Conservation (phyloP, 2,113 vertebrate species). For the Salvelinus fontinalis region DNA sequence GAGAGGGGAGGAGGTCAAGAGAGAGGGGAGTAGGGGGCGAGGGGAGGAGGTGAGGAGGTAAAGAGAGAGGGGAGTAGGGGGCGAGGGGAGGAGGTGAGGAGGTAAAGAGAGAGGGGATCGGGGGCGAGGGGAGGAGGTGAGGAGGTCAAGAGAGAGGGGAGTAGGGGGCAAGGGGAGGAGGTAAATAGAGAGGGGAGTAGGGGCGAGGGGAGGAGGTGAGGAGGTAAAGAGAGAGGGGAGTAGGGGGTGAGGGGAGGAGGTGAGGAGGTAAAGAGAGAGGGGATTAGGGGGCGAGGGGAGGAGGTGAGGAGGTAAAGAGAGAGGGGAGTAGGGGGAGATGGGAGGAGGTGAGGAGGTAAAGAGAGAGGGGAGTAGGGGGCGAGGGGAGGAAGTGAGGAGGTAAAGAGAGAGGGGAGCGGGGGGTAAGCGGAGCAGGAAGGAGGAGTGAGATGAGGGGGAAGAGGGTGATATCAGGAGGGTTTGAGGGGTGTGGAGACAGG, state of each 20-base stretch:
- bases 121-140: too few species aligned
- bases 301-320: slow-evolving; percentile 44
- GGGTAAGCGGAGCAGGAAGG: slow-evolving; percentile 25
- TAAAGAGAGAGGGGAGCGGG: slow-evolving; percentile 26
- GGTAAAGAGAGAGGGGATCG: too few species aligned
- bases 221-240: background rate
- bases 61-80: too few species aligned
- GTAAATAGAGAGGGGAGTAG: too few species aligned
- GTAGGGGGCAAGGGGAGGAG: too few species aligned
- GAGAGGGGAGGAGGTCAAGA: too few species aligned
- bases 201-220: too few species aligned
- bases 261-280: background rate
- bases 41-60: too few species aligned
- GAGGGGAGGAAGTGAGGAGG: slow-evolving; percentile 20
- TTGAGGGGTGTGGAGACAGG: slow-evolving; percentile 21
- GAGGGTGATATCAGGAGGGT: slow-evolving; percentile 16
- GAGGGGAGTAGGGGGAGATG: slow-evolving; percentile 24
- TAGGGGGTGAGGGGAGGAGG: slow-evolving; percentile 30
- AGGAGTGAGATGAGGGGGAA: background rate
- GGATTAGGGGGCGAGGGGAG: background rate
- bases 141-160: too few species aligned
- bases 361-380: background rate
- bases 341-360: slow-evolving; percentile 26
- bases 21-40: too few species aligned
- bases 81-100: too few species aligned